Evolutionary conservation across 2,113 vertebrate species (phyloP), one percentile per base, ranked within the genome.

Genomic region (Mystacornis crossleyi): DNA sequence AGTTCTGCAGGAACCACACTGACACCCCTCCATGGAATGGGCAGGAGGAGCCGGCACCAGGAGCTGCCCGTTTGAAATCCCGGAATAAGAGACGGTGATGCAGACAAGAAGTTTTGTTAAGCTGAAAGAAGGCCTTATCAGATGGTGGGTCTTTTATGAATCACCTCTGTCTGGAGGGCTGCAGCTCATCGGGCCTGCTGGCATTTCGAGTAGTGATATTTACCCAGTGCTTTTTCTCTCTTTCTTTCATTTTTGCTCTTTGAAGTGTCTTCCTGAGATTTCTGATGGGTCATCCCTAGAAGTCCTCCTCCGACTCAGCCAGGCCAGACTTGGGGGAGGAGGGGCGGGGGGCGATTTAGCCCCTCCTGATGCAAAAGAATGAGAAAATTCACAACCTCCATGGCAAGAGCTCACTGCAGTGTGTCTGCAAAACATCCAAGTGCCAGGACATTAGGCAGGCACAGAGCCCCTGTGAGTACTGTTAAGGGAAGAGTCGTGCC

Each of bases 131-230:
- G 12, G 21, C 42, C 20, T 84, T 84, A 34, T 67, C 57, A 29
- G 58, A 18, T 42, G n/a, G 40, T 9, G 14, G 15, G 26, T 47
- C 1, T 51, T 92, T 55, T 10, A 34, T 84, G 50, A 51, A 70
- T 78, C 45, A 6, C 29, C 69, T 83, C 75, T 57, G 51, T 53
- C 71, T 43, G 19, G 51, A 84, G 33, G 53, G 26, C 53, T 14
- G 10, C 58, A 58, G 29, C 53, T 81, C 2, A 0, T 12, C 0
- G 0, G 19, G 29, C 13, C 54, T 61, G 80, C 43, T 4, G 12
- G 51, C 71, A 77, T 90, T 83, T 90, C 0, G 0, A 70, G 34
- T 25, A 23, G 36, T 21, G 18, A 23, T 72, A 40, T 57, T 93
- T 74, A 75, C 42, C 19, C 48, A 74, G 3, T 2, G 0, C 18